Evolutionary conservation across 2,797 vertebrate species (phyloP).

Genomic region (Phataginus tetradactyla): DNA sequence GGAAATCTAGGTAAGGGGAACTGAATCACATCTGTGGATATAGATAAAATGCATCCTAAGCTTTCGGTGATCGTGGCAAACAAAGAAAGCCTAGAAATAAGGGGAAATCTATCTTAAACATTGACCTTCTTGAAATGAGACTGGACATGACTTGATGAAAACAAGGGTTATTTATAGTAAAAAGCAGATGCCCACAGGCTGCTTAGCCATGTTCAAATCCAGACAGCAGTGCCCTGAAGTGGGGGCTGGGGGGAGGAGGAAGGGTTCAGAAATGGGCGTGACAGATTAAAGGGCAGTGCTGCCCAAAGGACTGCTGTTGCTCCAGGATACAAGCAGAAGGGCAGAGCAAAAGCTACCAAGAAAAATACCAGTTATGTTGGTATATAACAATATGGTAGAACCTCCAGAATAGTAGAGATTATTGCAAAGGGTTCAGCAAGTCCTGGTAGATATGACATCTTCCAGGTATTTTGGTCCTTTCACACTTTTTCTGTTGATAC

Average conservation of each 20-base stretch:
- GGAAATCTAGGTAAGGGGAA: not conserved
- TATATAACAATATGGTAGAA: not conserved
- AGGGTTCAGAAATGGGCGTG: not conserved
- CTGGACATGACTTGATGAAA: not conserved
- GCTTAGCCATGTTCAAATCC: not conserved
- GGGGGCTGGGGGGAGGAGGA: too few species aligned
- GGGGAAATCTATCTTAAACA: not conserved
- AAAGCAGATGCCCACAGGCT: not conserved
- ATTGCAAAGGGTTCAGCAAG: not conserved
- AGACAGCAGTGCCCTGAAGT: not conserved
- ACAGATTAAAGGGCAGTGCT: not conserved
- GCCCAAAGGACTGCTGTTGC: not conserved
- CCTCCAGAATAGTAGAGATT: not conserved
- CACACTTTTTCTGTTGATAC: not conserved
- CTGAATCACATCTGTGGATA: not conserved
- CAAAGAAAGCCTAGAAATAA: not conserved
- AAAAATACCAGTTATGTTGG: not conserved
- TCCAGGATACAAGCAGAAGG: not conserved
- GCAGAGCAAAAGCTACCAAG: not conserved
- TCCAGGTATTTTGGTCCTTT: not conserved
- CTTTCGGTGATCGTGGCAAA: not conserved
- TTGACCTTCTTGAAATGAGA: not conserved
- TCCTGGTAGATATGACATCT: not conserved
- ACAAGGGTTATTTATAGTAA: not conserved
- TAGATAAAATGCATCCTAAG: not conserved